Evolutionary conservation across 2,888 invertebrate genomes (phyloP), one percentile per base, ranked within the genome.

Genomic region (Carcina quercana): DNA sequence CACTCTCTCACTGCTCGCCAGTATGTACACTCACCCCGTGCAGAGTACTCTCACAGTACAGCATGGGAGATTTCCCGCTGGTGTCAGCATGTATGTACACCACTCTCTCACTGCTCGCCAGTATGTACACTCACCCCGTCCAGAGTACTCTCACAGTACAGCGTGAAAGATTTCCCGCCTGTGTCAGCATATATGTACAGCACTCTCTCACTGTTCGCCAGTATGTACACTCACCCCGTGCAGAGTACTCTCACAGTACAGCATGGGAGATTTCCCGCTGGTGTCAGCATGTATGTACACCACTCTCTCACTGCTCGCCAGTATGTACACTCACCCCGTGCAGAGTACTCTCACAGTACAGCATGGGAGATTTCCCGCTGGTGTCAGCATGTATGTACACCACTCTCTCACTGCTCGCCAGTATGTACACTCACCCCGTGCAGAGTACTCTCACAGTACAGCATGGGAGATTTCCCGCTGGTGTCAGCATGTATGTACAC

Each of bases 1-100:
- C 1, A 80, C 64, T 0, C 91, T 43, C 86, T 89, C 40, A 88
- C 82, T 44, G 86, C 86, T 25, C 86, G 84, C 89, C 89, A 98
- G 87, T 53, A 98, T 95, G n/a, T n/a, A n/a, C n/a, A n/a, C 55
- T 44, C 13, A 82, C 82, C 68, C 80, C 83, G 5, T 73, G 70
- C 21, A 66, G 21, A 0, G 59, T 60, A 30, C 71, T 80, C 40
- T 78, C 64, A 43, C 75, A 75, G 55, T 69, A 72, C 0, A 82
- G 43, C 0, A 50, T 35, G 0, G 67, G 60, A 0, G 43, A 24
- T 1, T 30, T 25, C 0, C 45, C 54, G 5, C 35, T 32, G 2
- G 21, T 19, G 7, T 60, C 61, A 0, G 55, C 56, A 1, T 52
- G 30, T 1, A 83, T 33, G 0, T 50, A 55, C 1, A 83, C 79